Evolutionary conservation across 2,888 invertebrate species (phyloP), one percentile per base, ranked within the genome.

Genomic region (Synanthedon andrenaeformis): DNA sequence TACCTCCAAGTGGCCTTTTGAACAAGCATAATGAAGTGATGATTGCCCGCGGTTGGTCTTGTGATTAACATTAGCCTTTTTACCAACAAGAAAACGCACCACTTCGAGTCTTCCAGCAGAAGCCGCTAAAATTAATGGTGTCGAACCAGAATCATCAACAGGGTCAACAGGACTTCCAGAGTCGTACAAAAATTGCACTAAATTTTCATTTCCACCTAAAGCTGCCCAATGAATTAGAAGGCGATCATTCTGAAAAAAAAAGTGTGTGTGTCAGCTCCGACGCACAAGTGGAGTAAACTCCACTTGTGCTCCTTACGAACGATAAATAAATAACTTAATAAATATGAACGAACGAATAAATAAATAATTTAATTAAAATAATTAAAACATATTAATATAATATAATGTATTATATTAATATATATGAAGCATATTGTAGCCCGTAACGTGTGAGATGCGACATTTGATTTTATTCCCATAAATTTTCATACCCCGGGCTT

Each of bases 21-120:
- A 96, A 57, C 94, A 92, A 49, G 95, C 94, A 87, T 96, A 96
- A 69, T 95, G 95, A 52, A 96, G 76, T 8, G 95, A 89, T 42
- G 94, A 92, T 76, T 96, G 95, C 0, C 94, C 94, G 55, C 92
- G 91, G 56, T 75, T 79, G 53, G 92, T 93, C 66, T 90, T 90
- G 52, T 92, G 91, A 80, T 95, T 92, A 0, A 95, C 89, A 74
- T 93, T 85, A 12, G 93, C 94, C 48, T 92, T 92, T 69, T 91
- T 90, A 13, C 88, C 81, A 55, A 95, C 70, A 14, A 96, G 78
- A 2, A 91, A 72, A 53, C 89, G 87, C 0, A 94, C 93, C 52
- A 93, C 91, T 63, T 92, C 90, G 42, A 83, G 79, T 62, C 91
- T 89, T 12, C 95, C 96, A 19, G 94, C 94, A 11, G 96, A 94